These are phyloP conservation scores for Nomada goodeniana DNA, from an alignment of 2,888 invertebrate genomes.

Conservation along the genomic window DNA sequence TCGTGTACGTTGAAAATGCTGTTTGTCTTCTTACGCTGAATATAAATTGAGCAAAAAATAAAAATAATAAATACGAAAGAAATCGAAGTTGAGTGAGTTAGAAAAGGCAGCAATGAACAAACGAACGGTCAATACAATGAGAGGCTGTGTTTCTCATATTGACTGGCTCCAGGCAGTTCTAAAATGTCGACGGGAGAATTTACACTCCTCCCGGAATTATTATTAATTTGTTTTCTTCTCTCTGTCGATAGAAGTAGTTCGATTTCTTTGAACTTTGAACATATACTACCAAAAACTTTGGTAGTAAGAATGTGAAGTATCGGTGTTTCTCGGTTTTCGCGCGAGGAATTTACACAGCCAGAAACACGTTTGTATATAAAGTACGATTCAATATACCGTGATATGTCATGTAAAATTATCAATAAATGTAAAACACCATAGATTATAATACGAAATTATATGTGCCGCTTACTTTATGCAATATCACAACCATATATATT, in stretches of 20 bases:
- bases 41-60: not conserved
- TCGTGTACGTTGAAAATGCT: slow-evolving; percentile 40
- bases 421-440: slow-evolving; percentile 71
- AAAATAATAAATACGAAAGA: slow-evolving; percentile 4
- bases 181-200: slow-evolving; percentile 17
- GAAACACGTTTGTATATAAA: slow-evolving; percentile 75
- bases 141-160: slow-evolving; percentile 29
- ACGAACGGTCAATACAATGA: slow-evolving; percentile 11
- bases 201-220: slow-evolving; percentile 27
- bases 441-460: slow-evolving; percentile 55
- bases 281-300: slow-evolving; percentile 45
- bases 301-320: slow-evolving; percentile 50
- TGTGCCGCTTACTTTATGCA: slow-evolving; percentile 67
- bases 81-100: slow-evolving; percentile 19
- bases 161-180: slow-evolving; percentile 31
- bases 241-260: slow-evolving; percentile 43
- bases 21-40: slow-evolving; percentile 26
- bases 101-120: slow-evolving; percentile 6
- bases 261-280: slow-evolving; percentile 50
- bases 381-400: slow-evolving; percentile 73
- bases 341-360: slow-evolving; percentile 55
- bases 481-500: slow-evolving; percentile 42
- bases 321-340: slow-evolving; percentile 53
- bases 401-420: slow-evolving; percentile 78
- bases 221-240: slow-evolving; percentile 27